Evolutionary conservation across 1,140 invertebrate genomes (phyloP), one percentile per base, ranked within the genome.

Genomic region (Heliconius hewitsoni): DNA sequence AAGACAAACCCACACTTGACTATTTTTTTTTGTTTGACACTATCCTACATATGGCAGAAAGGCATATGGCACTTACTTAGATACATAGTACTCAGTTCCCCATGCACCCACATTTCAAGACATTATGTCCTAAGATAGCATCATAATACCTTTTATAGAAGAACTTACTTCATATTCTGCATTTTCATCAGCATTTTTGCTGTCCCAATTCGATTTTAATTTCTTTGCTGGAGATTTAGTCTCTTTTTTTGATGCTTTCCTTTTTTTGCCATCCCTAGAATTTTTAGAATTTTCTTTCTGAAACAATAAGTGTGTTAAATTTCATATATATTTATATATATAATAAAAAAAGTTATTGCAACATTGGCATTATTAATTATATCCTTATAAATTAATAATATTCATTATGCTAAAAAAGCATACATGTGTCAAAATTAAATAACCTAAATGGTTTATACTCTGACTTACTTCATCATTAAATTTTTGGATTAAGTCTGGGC

Each of bases 151-250:
- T 52, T 52, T 52, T 5, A 52, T 19, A 19, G 30, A 39, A 74
- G 23, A 34, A 74, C 78, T 89, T 80, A 95, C 96, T 92, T 97
- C 97, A 95, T 97, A 97, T 86, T 97, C 96, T 84, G 95, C 96
- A 82, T 95, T 93, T 84, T 95, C 94, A 79, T 96, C 95, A 71
- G 89, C 95, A 77, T 93, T 91, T 5, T 94, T 93, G 27, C 92
- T 89, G 71, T 95, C 91, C 85, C 89, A 87, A 23, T 89, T 83
- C 11, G 85, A 87, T 85, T 90, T 94, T 37, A 86, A 27, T 79
- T 84, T 87, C 77, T 93, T 92, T 66, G 86, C 70, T 39, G 84
- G 78, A 60, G 83, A 78, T 86, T 90, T 92, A 13, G 55, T 82
- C 74, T 89, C 88, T 82, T 93, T 87, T 73, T 87, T 84, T 52